These are phyloP conservation scores for Varanus komodoensis DNA, from an alignment of 2,113 vertebrate genomes.

Conservation along the genomic window DNA sequence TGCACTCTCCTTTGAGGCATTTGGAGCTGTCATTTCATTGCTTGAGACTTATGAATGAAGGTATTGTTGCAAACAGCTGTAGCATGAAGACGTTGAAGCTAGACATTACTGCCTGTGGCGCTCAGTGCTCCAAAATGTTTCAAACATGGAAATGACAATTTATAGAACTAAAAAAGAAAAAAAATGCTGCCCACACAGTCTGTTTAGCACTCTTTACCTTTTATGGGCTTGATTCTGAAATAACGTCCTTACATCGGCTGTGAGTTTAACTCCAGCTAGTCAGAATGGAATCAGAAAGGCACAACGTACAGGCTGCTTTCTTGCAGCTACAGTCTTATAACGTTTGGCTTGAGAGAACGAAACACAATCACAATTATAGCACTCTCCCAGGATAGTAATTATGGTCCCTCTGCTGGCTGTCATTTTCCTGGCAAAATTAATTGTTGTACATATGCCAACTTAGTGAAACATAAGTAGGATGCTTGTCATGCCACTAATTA, in stretches of 20 bases:
- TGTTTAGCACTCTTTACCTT: conserved; percentile 41
- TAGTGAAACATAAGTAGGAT: conserved; percentile 31
- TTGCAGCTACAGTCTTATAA: background rate
- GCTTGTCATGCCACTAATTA: conserved; percentile 36
- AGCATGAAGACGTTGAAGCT: conserved; percentile 66
- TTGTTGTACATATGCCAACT: conserved; percentile 20
- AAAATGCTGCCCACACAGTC: conserved; percentile 21
- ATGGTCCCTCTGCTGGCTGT: conserved; percentile 16
- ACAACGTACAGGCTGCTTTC: background rate
- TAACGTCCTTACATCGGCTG: conserved; percentile 9
- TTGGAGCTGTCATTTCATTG: conserved; percentile 60
- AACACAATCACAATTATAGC: conserved; percentile 23
- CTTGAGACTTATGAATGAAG: conserved; percentile 65
- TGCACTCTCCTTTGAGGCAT: conserved; percentile 51
- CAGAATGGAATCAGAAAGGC: conserved; percentile 27
- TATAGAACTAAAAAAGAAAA: conserved; percentile 58
- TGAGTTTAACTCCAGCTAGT: conserved; percentile 40
- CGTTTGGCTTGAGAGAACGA: conserved; percentile 32
- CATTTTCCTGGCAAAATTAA: background rate
- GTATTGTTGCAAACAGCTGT: conserved; percentile 67
- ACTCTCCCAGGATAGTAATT: conserved; percentile 29
- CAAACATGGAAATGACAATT: conserved; percentile 60
- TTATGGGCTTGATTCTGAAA: conserved; percentile 37
- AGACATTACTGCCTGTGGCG: conserved; percentile 63
- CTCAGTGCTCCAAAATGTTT: conserved; percentile 63